These are phyloP conservation scores for Callaeas wilsoni DNA, from an alignment of 2,113 vertebrate species.

Conservation along the genomic window DNA sequence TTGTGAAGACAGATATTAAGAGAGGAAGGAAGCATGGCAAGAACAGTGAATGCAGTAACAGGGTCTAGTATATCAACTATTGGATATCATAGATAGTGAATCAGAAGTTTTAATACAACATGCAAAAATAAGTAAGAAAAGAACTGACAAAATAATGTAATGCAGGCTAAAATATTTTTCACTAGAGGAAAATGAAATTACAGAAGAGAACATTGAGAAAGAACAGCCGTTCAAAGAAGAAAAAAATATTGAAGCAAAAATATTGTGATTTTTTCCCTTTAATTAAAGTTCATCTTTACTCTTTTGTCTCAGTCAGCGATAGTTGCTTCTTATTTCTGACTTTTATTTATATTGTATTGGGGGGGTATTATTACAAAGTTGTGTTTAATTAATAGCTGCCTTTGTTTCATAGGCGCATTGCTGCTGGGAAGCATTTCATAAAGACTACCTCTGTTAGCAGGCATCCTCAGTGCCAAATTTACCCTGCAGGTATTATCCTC, in stretches of 20 bases:
- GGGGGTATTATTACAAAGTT: background rate
- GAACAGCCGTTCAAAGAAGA: background rate
- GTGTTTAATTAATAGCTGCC: background rate
- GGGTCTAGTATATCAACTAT: background rate
- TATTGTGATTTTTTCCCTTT: background rate
- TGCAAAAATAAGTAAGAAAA: background rate
- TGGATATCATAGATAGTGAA: background rate
- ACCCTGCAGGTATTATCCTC: background rate
- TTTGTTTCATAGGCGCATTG: background rate
- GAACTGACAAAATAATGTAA: background rate
- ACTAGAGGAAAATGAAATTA: background rate
- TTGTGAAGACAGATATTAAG: conserved; percentile 33
- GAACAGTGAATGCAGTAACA: background rate
- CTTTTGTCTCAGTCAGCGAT: background rate
- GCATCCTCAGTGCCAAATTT: background rate
- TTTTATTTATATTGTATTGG: background rate
- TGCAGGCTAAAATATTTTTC: background rate
- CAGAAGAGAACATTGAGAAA: background rate
- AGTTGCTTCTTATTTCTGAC: background rate
- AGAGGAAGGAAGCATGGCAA: conserved; percentile 26
- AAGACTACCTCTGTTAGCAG: background rate
- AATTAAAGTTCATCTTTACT: background rate
- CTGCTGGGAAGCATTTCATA: background rate
- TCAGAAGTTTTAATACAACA: background rate
- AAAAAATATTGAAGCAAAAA: background rate